A percentile compares a stretch with the other conserved stretches of the same genome.
Conservation (phyloP, 30 jellyfish, hydroid and myxozoan genomes). For the Aurelia sp. region DNA sequence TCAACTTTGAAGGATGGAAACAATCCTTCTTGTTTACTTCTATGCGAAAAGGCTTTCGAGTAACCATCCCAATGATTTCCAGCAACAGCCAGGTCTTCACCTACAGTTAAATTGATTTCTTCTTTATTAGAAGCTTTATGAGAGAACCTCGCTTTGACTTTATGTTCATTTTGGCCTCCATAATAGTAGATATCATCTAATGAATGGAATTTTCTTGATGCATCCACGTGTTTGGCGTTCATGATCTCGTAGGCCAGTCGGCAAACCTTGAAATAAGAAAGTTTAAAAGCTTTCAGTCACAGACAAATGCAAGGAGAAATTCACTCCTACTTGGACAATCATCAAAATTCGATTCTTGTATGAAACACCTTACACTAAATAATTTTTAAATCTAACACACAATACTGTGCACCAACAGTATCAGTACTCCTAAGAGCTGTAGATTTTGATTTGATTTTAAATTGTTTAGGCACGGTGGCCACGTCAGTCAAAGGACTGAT, state of each 20-base stretch:
- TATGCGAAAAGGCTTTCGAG: constrained; percentile 90
- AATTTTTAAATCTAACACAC: too few relatives aligned
- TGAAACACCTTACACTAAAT: too few relatives aligned
- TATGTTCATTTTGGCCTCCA: constrained; percentile 98
- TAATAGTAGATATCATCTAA: constrained; percentile 95
- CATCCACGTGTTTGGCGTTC: constrained; percentile 98
- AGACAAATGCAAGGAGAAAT: too few relatives aligned
- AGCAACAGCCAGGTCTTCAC: constrained; percentile 92
- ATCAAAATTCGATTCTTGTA: neutral
- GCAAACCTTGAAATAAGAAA: constrained; percentile 79
- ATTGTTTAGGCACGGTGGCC: too few relatives aligned
- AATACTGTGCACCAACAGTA: too few relatives aligned
- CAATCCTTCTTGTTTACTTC: constrained; percentile 63
- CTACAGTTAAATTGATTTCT: constrained; percentile 82
- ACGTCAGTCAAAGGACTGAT: too few relatives aligned
- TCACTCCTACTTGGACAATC: too few relatives aligned
- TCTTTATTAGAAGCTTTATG: constrained; percentile 73
- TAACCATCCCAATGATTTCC: constrained; percentile 99
- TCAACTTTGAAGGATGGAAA: constrained; percentile 97
- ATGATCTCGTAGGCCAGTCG: constrained; percentile 98
- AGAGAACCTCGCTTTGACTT: constrained; percentile 71
- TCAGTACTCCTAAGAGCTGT: too few relatives aligned
- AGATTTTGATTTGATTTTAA: too few relatives aligned
- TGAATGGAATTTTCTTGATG: constrained; percentile 88
- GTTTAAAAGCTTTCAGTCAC: too few relatives aligned